Evolutionary conservation across 2,797 vertebrate species (phyloP).

Genomic region (Sylvia borin): DNA sequence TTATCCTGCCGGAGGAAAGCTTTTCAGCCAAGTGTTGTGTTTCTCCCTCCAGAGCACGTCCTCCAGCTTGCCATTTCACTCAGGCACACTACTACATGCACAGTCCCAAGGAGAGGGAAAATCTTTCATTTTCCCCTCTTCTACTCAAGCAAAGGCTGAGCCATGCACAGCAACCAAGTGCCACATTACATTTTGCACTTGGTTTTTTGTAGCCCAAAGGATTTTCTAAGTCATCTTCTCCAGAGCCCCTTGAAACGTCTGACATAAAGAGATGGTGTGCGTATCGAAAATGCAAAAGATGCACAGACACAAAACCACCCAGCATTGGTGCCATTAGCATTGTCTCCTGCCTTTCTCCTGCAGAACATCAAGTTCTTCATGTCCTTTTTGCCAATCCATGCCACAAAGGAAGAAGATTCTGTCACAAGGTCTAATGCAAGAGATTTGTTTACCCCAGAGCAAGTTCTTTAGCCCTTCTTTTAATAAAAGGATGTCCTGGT

Average conservation of each 20-base stretch:
- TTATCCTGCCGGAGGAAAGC: not conserved
- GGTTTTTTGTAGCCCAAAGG: not conserved
- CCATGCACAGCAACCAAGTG: not conserved
- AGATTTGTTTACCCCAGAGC: not conserved
- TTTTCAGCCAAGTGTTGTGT: not conserved
- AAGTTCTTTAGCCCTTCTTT: not conserved
- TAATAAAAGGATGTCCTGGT: not conserved
- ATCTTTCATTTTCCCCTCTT: not conserved
- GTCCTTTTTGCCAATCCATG: not conserved
- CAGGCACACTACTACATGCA: not conserved
- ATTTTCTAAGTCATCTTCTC: not conserved
- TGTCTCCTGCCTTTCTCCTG: not conserved
- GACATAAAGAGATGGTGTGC: not conserved
- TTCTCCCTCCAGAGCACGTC: not conserved
- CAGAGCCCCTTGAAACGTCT: not conserved
- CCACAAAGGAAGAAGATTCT: not conserved
- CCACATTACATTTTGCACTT: not conserved
- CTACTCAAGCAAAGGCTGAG: not conserved
- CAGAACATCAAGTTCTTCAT: not conserved
- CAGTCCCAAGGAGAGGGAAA: not conserved
- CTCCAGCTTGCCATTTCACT: not conserved
- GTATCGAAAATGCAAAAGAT: not conserved
- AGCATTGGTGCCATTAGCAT: not conserved
- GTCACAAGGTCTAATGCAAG: not conserved
- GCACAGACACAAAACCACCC: not conserved